Conservation (phyloP, 2,888 invertebrate genomes). For the Drosophila mettleri region DNA sequence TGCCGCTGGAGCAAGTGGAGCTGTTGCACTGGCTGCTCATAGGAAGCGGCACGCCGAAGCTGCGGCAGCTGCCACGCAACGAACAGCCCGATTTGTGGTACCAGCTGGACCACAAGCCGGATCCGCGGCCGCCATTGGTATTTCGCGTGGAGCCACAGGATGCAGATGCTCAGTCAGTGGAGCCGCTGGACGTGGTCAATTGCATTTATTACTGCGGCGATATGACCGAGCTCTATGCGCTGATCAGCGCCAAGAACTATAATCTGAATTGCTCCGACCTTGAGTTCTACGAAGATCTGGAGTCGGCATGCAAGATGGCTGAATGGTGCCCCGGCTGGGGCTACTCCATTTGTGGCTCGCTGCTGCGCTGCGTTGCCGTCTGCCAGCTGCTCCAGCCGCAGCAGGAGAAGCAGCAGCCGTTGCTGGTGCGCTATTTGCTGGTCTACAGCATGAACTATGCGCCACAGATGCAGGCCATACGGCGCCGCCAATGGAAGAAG, state of each 20-base stretch:
- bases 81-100: constrained; percentile 27
- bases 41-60: constrained; percentile 19
- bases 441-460: constrained; percentile 24
- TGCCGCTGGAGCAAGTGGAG: constrained; percentile 16
- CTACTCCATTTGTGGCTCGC: constrained; percentile 26
- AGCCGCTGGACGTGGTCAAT: neutral
- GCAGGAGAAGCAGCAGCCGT: neutral
- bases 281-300: constrained; percentile 6
- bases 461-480: constrained; percentile 8
- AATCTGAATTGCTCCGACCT: neutral
- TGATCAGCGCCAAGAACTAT: constrained; percentile 3
- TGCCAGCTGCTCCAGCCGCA: constrained; percentile 3
- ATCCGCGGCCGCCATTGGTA: constrained; percentile 9
- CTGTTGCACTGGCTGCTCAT: constrained; percentile 40
- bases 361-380: constrained; percentile 34
- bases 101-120: constrained; percentile 10
- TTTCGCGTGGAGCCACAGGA: constrained; percentile 16
- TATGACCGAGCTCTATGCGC: constrained; percentile 15
- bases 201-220: constrained; percentile 31
- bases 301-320: constrained; percentile 12
- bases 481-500: constrained; percentile 15
- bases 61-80: constrained; percentile 8
- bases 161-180: accelerated
- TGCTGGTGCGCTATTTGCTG: constrained; percentile 33
- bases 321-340: constrained; percentile 28